phyloP scores from a whole-genome alignment of 2,113 vertebrate species.

The Tapirus terrestris region DNA sequence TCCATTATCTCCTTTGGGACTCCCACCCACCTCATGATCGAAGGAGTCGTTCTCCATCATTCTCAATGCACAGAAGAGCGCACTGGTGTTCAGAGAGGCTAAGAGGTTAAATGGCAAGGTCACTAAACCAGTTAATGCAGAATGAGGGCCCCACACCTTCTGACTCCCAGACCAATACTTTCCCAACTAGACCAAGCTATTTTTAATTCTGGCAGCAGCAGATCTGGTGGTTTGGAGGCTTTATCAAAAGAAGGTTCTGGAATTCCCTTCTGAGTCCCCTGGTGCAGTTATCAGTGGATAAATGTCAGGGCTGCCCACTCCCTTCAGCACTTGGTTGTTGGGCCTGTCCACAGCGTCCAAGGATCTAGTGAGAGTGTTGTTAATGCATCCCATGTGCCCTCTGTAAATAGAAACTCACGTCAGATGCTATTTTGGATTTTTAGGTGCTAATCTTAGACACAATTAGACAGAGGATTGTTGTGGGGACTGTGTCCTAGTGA shows the following conservation, averaged over 20 bases:
- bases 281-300: constrained; percentile 50
- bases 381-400: constrained; percentile 62
- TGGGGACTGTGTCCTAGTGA: constrained; percentile 67
- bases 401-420: constrained; percentile 75
- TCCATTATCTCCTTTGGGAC: not conserved
- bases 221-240: constrained; percentile 35
- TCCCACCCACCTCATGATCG: not conserved
- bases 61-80: not conserved
- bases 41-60: not conserved
- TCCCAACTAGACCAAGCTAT: constrained; percentile 9
- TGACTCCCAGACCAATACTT: not conserved
- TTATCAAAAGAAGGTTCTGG: constrained; percentile 72
- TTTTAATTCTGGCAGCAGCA: constrained; percentile 61
- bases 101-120: not conserved
- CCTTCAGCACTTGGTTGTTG: not conserved
- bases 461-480: constrained; percentile 60
- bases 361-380: constrained; percentile 28
- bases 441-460: constrained; percentile 73
- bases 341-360: not conserved
- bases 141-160: not conserved
- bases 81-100: not conserved
- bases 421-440: constrained; percentile 73
- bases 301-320: constrained; percentile 36
- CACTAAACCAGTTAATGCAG: not conserved
- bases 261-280: constrained; percentile 57